These are phyloP conservation scores for Eristalis arbustorum DNA, from an alignment of 2,888 invertebrate species.

Conservation along the genomic window DNA sequence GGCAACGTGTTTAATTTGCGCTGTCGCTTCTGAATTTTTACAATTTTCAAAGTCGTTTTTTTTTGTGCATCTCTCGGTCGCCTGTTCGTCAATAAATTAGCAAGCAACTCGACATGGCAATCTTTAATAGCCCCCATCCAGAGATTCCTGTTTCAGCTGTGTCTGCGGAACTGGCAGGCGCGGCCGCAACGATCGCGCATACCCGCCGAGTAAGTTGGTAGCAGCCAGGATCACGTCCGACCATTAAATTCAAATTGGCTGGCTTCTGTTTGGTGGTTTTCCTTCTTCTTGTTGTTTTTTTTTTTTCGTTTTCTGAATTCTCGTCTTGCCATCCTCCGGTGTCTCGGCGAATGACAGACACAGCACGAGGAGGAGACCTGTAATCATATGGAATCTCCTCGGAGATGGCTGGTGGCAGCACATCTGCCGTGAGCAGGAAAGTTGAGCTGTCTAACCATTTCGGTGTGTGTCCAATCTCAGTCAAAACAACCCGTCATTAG, in stretches of 20 bases:
- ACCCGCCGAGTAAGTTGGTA: conserved; percentile 59
- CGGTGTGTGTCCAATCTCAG: conserved; percentile 59
- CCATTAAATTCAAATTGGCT: conserved; percentile 67
- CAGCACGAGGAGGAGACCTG: conserved; percentile 22
- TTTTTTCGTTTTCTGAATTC: too few relatives aligned
- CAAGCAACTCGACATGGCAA: conserved; percentile 59
- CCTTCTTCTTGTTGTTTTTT: too few relatives aligned
- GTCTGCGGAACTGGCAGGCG: conserved; percentile 33
- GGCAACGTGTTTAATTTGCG: conserved; percentile 55
- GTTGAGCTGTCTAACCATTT: conserved; percentile 64
- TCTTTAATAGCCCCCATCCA: conserved; percentile 38
- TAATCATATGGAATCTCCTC: conserved; percentile 66
- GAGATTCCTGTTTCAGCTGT: conserved; percentile 56
- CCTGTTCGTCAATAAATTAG: conserved; percentile 56
- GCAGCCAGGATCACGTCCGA: conserved; percentile 47
- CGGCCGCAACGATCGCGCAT: conserved; percentile 9
- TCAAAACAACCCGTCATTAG: conserved; percentile 69
- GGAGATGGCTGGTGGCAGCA: conserved; percentile 20
- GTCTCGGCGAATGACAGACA: conserved; percentile 12
- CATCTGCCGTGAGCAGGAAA: conserved; percentile 47
- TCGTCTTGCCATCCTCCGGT: not conserved
- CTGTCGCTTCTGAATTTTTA: conserved; percentile 36
- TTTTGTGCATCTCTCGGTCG: too few relatives aligned
- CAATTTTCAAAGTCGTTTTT: not conserved
- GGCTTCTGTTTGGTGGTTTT: conserved; percentile 54